Evolutionary conservation across 2,113 vertebrate species (phyloP).

Genomic region (Acinonyx jubatus): DNA sequence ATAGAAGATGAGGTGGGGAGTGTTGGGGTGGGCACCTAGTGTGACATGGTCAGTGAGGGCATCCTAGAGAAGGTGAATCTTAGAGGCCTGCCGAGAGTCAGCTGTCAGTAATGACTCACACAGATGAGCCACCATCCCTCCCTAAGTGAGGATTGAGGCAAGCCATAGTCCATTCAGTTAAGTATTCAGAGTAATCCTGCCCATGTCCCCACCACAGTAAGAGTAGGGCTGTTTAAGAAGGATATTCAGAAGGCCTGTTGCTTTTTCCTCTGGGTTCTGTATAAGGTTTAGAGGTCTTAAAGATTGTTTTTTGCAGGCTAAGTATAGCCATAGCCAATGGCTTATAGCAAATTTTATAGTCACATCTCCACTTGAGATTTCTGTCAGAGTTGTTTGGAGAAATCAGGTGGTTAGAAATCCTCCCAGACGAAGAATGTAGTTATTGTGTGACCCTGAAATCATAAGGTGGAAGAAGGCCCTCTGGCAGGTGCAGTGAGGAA

Average conservation of each 20-base stretch:
- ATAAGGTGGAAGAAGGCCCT: not conserved
- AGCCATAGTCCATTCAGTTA: too few relatives aligned
- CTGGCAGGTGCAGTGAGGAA: not conserved
- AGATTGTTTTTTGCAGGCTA: not conserved
- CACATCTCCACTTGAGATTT: slow-evolving; percentile 13
- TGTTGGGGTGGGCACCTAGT: not conserved
- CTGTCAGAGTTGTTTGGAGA: not conserved
- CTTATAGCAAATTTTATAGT: not conserved
- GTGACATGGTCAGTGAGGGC: not conserved
- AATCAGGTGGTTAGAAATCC: not conserved
- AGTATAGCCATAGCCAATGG: not conserved
- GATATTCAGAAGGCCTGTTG: not conserved
- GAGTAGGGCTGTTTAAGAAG: not conserved
- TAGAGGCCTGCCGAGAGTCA: not conserved
- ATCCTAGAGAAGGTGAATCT: not conserved
- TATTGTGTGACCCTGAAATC: not conserved
- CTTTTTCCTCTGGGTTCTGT: not conserved
- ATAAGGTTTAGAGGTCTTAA: not conserved
- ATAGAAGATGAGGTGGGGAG: not conserved
- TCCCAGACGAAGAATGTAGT: not conserved
- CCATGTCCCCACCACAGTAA: not conserved
- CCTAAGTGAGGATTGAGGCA: not conserved
- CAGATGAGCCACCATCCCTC: not conserved
- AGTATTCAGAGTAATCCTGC: not conserved
- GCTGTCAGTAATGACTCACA: not conserved